phyloP scores from a whole-genome alignment of 2,113 vertebrate species.

The Tonatia bakeri region DNA sequence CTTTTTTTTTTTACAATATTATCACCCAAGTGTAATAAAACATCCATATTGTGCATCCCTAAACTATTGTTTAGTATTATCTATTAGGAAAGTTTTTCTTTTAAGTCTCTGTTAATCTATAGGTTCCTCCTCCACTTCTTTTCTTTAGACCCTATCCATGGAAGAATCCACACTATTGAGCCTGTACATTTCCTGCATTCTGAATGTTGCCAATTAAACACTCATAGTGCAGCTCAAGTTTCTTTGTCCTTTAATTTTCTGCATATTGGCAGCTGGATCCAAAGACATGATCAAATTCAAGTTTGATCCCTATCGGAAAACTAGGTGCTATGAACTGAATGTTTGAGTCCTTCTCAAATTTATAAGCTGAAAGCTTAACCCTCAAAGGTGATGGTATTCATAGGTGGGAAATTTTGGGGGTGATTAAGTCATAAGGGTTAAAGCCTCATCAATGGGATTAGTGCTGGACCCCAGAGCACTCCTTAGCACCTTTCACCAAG shows the following conservation, averaged over 20 bases:
- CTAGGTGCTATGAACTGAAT: background rate
- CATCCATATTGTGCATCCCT: background rate
- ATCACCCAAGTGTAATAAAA: background rate
- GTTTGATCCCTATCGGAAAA: background rate
- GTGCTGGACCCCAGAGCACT: background rate
- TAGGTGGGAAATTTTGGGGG: background rate
- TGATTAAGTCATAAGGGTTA: background rate
- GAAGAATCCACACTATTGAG: background rate
- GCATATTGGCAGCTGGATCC: background rate
- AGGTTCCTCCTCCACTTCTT: background rate
- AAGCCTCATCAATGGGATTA: background rate
- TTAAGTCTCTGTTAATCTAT: slow-evolving; percentile 16
- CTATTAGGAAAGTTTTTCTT: background rate
- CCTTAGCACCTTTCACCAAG: background rate
- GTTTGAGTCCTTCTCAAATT: background rate
- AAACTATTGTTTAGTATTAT: background rate
- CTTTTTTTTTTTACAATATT: background rate
- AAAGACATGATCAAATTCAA: background rate
- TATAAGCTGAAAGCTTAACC: background rate
- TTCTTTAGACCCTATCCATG: background rate
- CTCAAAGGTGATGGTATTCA: background rate
- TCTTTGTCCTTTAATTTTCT: background rate
- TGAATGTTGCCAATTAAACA: background rate
- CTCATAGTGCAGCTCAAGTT: background rate
- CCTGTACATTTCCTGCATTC: background rate